Evolutionary conservation across 1,140 invertebrate genomes (phyloP), one percentile per base, ranked within the genome.

Genomic region (Spodoptera litura): DNA sequence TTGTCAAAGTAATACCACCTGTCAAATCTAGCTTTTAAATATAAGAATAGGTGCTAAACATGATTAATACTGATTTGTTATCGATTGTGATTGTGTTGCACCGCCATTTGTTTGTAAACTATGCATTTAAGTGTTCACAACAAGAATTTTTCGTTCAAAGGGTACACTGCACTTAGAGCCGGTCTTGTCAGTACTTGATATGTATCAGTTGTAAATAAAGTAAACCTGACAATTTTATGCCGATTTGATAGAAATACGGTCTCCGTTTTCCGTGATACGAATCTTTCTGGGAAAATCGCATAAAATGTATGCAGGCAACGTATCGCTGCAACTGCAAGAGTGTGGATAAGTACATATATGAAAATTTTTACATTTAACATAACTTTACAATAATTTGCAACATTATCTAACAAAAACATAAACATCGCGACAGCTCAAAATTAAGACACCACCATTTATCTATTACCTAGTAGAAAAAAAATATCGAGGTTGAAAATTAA

Each of bases 1-100:
- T 68, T 87, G 82, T 87, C 84, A 86, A 83, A 84, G 78, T 88
- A 85, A 83, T 85, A 70, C 70, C 71, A 83, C 11, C 83, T 84
- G 78, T 83, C 83, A 68, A 38, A 77, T 77, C 49, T 20, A 66
- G 35, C 61, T 35, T 77, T 53, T 62, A 52, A 49, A 64, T 44
- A 9, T 20, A 52, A 31, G 44, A 62, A 62, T 75, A 75, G 59
- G 73, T 75, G 59, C n/a, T 62, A 62, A 75, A 75, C 44, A 62
- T 75, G 25, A 75, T 75, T 66, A 49, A 52, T 62, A 75, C 64
- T 61, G 55, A 61, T 61, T 49, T 59, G 15, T 27, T 61, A 74
- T 51, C 66, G 49, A n/a, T 70, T 70, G 38, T 53, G 38, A 49
- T 49, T 49, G 38, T 64, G 61, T 66, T 66, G 62, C 20, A 15